Conservation (phyloP, 2,113 vertebrate species). For the Erpornis zantholeuca region DNA sequence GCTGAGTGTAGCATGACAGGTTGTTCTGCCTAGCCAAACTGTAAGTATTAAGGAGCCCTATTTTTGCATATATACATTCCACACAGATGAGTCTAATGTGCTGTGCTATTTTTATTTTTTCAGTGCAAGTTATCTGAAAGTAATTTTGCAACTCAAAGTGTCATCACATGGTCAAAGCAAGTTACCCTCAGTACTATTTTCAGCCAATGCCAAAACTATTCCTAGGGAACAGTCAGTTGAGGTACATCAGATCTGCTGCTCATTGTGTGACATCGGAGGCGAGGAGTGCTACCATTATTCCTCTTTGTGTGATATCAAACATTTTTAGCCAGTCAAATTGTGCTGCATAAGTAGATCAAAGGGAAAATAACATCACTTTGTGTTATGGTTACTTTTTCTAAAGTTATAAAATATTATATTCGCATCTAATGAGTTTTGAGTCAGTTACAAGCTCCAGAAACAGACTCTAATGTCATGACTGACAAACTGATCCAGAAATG, state of each 20-base stretch:
- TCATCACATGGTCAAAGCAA: constrained; percentile 38
- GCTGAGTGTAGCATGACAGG: constrained; percentile 16
- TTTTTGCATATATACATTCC: constrained; percentile 59
- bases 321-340: not conserved
- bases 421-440: not conserved
- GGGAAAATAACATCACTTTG: not conserved
- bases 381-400: not conserved
- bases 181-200: constrained; percentile 47
- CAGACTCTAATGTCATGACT: not conserved
- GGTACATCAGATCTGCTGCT: not conserved
- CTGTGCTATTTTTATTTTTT: constrained; percentile 60
- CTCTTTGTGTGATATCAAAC: not conserved
- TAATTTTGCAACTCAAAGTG: constrained; percentile 61
- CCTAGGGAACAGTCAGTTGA: not conserved
- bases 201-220: constrained; percentile 30
- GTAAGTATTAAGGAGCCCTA: constrained; percentile 58
- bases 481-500: not conserved
- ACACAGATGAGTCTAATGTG: constrained; percentile 25
- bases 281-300: not conserved
- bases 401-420: not conserved
- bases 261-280: not conserved
- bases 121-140: constrained; percentile 53
- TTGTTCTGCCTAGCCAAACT: constrained; percentile 47
- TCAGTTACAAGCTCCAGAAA: not conserved
- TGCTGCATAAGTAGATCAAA: not conserved